phyloP scores from a whole-genome alignment of 2,888 invertebrate genomes.

The Pseudeuparius sepicola region DNA sequence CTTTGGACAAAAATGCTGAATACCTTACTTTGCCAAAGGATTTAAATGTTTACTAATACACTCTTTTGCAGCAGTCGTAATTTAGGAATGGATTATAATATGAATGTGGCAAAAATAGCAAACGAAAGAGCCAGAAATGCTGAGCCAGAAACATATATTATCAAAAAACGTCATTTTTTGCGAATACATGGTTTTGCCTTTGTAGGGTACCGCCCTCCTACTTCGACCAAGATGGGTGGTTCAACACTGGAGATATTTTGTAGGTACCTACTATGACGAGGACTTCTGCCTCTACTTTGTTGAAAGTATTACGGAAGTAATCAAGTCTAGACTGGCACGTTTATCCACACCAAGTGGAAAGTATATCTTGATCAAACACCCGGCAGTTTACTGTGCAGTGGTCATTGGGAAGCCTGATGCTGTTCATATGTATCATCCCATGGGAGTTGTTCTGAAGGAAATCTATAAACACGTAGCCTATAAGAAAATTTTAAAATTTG shows the following conservation, averaged over 20 bases:
- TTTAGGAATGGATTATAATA: too few species aligned
- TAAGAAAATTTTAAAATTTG: constrained; percentile 12
- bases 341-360: neutral
- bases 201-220: too few species aligned
- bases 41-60: too few species aligned
- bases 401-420: constrained; percentile 16
- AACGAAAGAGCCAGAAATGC: too few species aligned
- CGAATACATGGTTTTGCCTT: too few species aligned
- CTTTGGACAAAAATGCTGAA: too few species aligned
- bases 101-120: too few species aligned
- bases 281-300: constrained; percentile 15
- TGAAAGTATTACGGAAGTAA: constrained; percentile 12
- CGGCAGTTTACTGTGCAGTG: constrained; percentile 12
- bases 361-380: constrained; percentile 13
- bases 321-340: constrained; percentile 14
- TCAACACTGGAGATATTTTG: constrained; percentile 14
- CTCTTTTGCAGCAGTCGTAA: too few species aligned
- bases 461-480: constrained; percentile 9
- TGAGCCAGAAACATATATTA: too few species aligned
- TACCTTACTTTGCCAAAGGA: too few species aligned
- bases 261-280: constrained; percentile 14
- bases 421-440: constrained; percentile 10
- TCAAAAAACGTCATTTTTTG: too few species aligned
- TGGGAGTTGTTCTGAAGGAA: constrained; percentile 13
- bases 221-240: constrained; percentile 15